Base-by-base conservation (phyloP, 2,797 vertebrate genomes). In the Dendrocincla tyrannina region DNA sequence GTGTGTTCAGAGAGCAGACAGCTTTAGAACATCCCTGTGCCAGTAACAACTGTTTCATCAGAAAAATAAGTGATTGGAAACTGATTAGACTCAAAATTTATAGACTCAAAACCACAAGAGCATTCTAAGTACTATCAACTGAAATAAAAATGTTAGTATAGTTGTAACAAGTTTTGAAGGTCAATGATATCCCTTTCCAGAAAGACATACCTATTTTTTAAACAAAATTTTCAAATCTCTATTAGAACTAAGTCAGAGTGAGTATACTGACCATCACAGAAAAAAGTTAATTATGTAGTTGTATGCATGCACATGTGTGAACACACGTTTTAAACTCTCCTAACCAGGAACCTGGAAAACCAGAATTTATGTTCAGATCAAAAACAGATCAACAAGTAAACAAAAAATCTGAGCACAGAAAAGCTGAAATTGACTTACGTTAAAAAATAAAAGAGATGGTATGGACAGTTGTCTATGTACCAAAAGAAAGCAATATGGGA, bases 401-500 rank as follows among this genome's bases (percentile, higher is more conserved):
- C 46, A 90, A 83, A 88, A 94, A 93, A 73, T 84, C 72, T 69
- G 39, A 95, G 70, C 63, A 84, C 41, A 70, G 47, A 86, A 91
- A 91, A 76, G 39, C 59, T 69, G 33, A 86, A 91, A 76, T 1
- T 86, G 41, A 93, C 50, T 89, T 60, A 86, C 0, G 4, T 46
- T 69, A n/a, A 62, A 72, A 85, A 93, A 79, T 17, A 37, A 80
- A 92, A 64, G 64, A 74, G 9, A 88, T 50, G 63, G 25, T 44
- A 86, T 70, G 19, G 62, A 93, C 81, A 77, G 39, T 49, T 87
- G 44, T 67, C 64, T 86, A 81, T 0, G 1, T 85, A 88, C 32
- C 67, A 79, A 62, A 93, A 81, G 19, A 63, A 91, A 59, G 30
- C 41, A 91, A 74, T 27, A 75, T 6, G 19, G 32, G 58, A 88